phyloP scores from a whole-genome alignment of 2,797 vertebrate species.

The Etheostoma nigrum region DNA sequence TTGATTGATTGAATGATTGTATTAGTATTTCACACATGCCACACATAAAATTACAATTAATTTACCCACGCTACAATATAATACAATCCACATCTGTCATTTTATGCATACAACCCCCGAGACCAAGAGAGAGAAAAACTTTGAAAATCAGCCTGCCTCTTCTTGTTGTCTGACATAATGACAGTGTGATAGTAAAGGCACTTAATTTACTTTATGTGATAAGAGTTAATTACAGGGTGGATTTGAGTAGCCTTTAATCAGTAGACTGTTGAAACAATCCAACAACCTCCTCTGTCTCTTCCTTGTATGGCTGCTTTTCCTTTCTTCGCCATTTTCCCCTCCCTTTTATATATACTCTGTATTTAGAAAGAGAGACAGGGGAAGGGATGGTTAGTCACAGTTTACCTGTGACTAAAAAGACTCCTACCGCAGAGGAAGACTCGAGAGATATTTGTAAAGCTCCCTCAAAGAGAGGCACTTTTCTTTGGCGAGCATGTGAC shows the following conservation, averaged over 20 bases:
- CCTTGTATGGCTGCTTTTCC: constrained; percentile 4
- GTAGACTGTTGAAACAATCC: constrained; percentile 47
- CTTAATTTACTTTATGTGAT: constrained; percentile 55
- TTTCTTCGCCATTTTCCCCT: constrained; percentile 8
- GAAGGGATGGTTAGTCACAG: background rate
- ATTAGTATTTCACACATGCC: background rate
- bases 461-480: background rate
- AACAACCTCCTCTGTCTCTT: constrained; percentile 15
- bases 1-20: too few species aligned
- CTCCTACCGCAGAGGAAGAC: background rate
- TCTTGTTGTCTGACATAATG: constrained; percentile 49
- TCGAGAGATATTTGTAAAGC: background rate
- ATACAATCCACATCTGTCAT: background rate
- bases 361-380: background rate
- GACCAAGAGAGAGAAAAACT: background rate
- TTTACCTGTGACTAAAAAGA: background rate
- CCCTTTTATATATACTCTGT: background rate
- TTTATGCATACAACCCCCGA: background rate
- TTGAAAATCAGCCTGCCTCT: constrained; percentile 1
- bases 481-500: too few species aligned
- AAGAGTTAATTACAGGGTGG: constrained; percentile 66
- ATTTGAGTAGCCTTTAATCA: constrained; percentile 56
- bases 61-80: background rate
- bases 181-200: constrained; percentile 47
- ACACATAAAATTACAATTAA: background rate